Conservation (phyloP, 1,140 invertebrate genomes). For the Brachionus manjavacas region DNA sequence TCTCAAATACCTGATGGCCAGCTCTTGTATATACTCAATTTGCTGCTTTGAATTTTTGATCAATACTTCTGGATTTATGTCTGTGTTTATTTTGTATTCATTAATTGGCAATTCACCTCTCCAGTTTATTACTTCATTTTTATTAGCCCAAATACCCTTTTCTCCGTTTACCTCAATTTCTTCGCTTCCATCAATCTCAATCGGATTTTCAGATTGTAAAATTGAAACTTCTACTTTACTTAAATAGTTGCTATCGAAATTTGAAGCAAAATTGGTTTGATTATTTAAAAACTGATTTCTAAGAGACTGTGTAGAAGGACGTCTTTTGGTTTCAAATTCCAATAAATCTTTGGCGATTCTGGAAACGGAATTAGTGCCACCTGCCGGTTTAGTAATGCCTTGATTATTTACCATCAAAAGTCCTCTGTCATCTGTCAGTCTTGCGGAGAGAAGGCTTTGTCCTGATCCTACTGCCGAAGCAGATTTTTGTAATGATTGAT, state of each 20-base stretch:
- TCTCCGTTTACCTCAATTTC: constrained; percentile 33
- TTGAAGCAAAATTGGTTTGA: neutral
- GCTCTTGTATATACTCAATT: constrained; percentile 33
- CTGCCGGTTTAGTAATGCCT: neutral
- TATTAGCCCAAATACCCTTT: neutral
- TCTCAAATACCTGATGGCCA: constrained; percentile 13
- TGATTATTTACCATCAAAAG: neutral
- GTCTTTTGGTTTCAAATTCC: neutral
- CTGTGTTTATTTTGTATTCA: neutral
- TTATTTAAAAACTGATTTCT: neutral
- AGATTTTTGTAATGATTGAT: neutral
- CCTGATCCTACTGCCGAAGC: neutral
- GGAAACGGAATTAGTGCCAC: neutral
- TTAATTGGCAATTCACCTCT: constrained; percentile 2
- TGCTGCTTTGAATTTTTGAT: neutral
- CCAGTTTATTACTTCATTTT: constrained; percentile 22
- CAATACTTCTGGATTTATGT: constrained; percentile 28
- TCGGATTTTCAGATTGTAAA: neutral
- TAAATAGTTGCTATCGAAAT: neutral
- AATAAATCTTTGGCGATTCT: neutral
- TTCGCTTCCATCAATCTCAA: neutral
- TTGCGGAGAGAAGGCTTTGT: neutral
- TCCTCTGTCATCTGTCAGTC: neutral
- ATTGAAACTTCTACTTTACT: constrained; percentile 15
- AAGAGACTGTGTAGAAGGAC: neutral